Base-by-base conservation (phyloP, 1,140 invertebrate genomes). In the Euwallacea similis region DNA sequence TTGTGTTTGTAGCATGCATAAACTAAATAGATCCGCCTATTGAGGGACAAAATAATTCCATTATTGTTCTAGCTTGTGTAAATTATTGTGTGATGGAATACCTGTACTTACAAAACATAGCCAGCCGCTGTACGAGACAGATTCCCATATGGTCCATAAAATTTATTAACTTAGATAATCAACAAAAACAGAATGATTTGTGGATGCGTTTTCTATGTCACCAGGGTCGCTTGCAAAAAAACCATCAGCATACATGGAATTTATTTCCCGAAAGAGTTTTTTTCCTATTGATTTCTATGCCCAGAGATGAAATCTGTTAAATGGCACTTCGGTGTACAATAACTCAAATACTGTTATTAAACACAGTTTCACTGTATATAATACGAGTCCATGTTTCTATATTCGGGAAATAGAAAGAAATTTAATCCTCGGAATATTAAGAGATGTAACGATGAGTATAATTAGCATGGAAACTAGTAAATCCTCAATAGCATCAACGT, bases 131-230 rank as follows among this genome's bases (percentile, higher is more conserved):
- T 41, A 60, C 56, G n/a, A 68, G 58, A 68, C 66, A 68, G 66
- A 68, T 68, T 68, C 44, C 56, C 56, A 60, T 55, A 69, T 63
- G 67, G 47, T 69, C 60, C 59, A 69, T 69, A 69, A 63, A 69
- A 69, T 69, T 69, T 69, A 69, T 69, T 62, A 69, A 69, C 67
- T 62, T 69, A 69, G 67, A 69, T 69, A 69, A 69, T 69, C 58
- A 69, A 69, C 59, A 42, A 69, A 63, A 69, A 69, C 46, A 54
- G 53, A 62, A 63, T 69, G 67, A 69, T 69, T 69, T 69, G 67
- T 69, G 59, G 59, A 21, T 44, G 42, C 59, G 33, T 69, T 69
- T 63, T 55, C 67, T 62, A 69, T 69, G 67, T 69, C 67, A 69
- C 67, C 16, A 43, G 56, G 33, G 60, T 54, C 44, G 10, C 59